Conservation (phyloP, 2,888 invertebrate species). For the Hetaerina titia region DNA sequence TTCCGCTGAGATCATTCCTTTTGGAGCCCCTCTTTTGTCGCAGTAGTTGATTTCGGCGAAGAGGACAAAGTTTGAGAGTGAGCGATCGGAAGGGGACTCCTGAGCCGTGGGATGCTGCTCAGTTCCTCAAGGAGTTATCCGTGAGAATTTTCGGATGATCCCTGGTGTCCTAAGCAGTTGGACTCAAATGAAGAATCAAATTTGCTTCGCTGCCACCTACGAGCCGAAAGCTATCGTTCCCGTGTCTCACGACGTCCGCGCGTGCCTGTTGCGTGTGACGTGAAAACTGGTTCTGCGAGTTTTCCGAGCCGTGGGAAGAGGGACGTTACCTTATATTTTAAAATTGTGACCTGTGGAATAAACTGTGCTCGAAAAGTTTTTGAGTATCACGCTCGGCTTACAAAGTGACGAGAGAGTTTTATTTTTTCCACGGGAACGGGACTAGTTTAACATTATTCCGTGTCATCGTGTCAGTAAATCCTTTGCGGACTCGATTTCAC, state of each 20-base stretch:
- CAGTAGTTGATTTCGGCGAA: background rate
- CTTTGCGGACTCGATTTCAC: background rate
- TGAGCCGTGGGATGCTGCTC: background rate
- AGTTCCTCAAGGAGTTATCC: background rate
- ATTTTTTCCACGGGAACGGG: background rate
- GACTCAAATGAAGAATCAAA: background rate
- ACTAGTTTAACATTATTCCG: background rate
- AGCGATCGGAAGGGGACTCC: background rate
- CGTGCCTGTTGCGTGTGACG: background rate
- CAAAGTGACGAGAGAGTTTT: background rate
- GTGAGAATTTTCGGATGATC: background rate
- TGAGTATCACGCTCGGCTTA: background rate
- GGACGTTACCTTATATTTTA: background rate
- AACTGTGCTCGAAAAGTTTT: background rate
- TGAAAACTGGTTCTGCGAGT: conserved; percentile 24
- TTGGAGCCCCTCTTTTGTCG: background rate
- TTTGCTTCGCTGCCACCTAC: background rate
- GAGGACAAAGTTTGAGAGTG: background rate
- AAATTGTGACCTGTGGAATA: background rate
- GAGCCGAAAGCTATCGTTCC: background rate
- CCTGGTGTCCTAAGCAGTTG: background rate
- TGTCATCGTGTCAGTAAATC: background rate
- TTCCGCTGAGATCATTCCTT: background rate
- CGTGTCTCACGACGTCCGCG: background rate
- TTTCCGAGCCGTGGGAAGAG: background rate